Evolutionary conservation across 1,140 invertebrate species (phyloP).

Genomic region (Subanguina moxae): DNA sequence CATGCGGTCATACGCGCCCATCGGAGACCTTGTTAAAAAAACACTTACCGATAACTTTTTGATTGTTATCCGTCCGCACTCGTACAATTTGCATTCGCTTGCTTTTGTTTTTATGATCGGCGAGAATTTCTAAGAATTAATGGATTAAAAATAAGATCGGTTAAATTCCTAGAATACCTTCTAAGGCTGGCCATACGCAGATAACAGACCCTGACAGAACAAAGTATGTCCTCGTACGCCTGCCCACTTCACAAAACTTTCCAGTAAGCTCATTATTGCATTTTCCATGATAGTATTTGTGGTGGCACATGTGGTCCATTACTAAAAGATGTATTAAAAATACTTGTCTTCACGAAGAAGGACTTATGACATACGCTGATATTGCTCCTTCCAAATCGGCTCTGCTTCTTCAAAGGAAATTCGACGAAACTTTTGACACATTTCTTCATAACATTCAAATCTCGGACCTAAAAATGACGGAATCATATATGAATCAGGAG

Average conservation of each 20-base stretch:
- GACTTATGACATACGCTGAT: conserved; percentile 58
- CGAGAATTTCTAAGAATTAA: conserved; percentile 73
- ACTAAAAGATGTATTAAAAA: conserved; percentile 69
- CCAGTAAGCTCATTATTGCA: conserved; percentile 76
- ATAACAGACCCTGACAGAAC: conserved; percentile 89
- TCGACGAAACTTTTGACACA: conserved; percentile 86
- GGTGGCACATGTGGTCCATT: conserved; percentile 46
- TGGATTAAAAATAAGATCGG: too few relatives aligned
- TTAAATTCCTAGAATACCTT: conserved; percentile 69
- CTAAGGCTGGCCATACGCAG: conserved; percentile 88
- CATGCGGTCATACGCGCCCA: too few relatives aligned
- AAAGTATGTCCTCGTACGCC: conserved; percentile 82
- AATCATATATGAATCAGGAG: too few relatives aligned
- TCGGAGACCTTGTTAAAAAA: too few relatives aligned
- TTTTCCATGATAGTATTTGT: conserved; percentile 66
- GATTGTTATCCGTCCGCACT: conserved; percentile 75
- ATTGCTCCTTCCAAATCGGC: conserved; percentile 82
- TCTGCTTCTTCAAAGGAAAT: conserved; percentile 71
- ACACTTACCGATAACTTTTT: conserved; percentile 73
- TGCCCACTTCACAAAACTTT: conserved; percentile 83
- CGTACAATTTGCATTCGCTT: conserved; percentile 95
- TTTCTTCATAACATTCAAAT: conserved; percentile 78
- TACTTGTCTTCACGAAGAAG: conserved; percentile 68
- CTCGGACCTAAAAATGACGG: conserved; percentile 65
- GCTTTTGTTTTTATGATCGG: conserved; percentile 62